Evolutionary conservation across 2,797 vertebrate genomes (phyloP), one percentile per base, ranked within the genome.

Genomic region (Scomberomorus guttatus): DNA sequence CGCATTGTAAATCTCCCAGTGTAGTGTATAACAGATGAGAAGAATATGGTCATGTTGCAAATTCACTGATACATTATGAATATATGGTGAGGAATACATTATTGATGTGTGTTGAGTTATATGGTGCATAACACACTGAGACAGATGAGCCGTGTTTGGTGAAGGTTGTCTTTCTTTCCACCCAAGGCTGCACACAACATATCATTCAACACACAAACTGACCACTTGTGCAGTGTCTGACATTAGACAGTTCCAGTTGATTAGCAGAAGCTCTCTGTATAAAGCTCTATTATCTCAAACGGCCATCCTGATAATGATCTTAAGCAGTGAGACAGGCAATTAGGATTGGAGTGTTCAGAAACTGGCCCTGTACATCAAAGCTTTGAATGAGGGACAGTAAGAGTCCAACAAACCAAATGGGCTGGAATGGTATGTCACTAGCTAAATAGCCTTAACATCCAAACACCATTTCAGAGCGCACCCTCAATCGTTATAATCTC

Each of bases 281-380:
- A 85, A 87, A 91, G 82, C 82, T 82, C 79, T 79, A 80, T 92
- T 91, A 91, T 92, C 90, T 89, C 82, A 75, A 86, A 88, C 68
- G 50, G 75, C 81, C 85, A 81, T 86, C 78, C 80, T 51, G 90
- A 92, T 93, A 92, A 92, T 73, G 83, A 94, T 93, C 91, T 91
- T 93, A 91, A 92, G 86, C 90, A 85, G 82, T 81, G 79, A 85
- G 91, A 94, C 88, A 81, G 86, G 90, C 90, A 90, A 93, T 93
- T 94, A 92, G 87, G 84, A 92, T 87, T 63, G 79, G 79, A 82
- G 76, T 50, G 71, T 84, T 91, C 68, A 84, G 67, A 80, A 78
- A 82, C 72, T 13, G 79, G 82, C 70, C 79, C 73, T 29, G 80
- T 71, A 87, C 86, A 90, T 93, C 90, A 92, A 88, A 92, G 89